Evolutionary conservation across 2,113 vertebrate genomes (phyloP).

Genomic region (Lathamus discolor): DNA sequence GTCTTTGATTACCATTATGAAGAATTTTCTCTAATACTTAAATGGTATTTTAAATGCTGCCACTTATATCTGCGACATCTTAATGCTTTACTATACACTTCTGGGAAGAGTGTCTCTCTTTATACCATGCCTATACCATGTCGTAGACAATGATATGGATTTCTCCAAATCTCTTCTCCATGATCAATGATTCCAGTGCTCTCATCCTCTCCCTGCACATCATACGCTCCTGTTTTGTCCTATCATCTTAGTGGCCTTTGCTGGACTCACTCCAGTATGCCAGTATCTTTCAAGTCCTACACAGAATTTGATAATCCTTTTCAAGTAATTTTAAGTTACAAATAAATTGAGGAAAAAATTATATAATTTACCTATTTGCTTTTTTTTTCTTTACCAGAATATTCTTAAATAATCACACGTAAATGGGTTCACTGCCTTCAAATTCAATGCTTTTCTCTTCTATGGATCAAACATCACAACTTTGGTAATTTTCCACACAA

Average conservation of each 20-base stretch:
- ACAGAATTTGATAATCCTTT: neutral
- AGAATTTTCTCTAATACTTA: neutral
- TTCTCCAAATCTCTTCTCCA: neutral
- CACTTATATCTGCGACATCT: neutral
- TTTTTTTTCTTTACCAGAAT: neutral
- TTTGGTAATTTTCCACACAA: neutral
- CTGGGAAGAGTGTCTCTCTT: neutral
- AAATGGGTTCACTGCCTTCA: neutral
- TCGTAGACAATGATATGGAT: neutral
- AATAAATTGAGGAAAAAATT: neutral
- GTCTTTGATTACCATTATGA: neutral
- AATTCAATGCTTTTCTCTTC: neutral
- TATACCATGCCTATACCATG: neutral
- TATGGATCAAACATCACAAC: neutral
- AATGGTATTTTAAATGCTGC: neutral
- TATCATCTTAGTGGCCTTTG: neutral
- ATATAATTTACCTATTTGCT: neutral
- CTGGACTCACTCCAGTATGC: neutral
- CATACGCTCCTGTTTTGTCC: neutral
- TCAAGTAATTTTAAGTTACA: neutral
- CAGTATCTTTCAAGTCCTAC: neutral
- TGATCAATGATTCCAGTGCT: neutral
- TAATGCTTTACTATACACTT: accelerated
- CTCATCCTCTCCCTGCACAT: accelerated
- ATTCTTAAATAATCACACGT: neutral